These are phyloP conservation scores for Anthophora plumipes DNA, from an alignment of 2,888 invertebrate genomes.

Conservation along the genomic window DNA sequence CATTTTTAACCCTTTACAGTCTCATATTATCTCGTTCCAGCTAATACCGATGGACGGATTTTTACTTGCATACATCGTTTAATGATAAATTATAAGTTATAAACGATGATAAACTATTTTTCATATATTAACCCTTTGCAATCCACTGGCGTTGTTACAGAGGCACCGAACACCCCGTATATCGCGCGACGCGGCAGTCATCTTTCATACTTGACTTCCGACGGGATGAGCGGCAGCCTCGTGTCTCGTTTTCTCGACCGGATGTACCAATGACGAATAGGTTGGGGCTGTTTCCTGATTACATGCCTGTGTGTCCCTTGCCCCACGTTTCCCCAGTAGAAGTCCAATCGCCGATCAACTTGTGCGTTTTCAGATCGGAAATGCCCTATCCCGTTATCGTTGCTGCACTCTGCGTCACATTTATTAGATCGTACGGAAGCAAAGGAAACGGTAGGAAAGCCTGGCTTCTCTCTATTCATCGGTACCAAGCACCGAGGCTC, in stretches of 20 bases:
- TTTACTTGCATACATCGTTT: too few species aligned
- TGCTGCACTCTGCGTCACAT: neutral
- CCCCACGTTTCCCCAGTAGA: neutral
- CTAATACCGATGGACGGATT: too few species aligned
- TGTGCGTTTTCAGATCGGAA: slow-evolving; percentile 7
- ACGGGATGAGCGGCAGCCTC: slow-evolving; percentile 60
- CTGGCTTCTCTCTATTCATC: slow-evolving; percentile 13
- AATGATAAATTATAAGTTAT: too few species aligned
- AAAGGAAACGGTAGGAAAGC: slow-evolving; percentile 35
- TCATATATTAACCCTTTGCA: too few species aligned
- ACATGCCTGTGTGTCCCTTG: slow-evolving; percentile 32
- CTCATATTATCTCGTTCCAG: too few species aligned
- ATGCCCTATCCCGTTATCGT: slow-evolving; percentile 1
- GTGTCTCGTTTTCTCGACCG: slow-evolving; percentile 41
- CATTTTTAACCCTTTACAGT: too few species aligned
- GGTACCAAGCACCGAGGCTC: neutral
- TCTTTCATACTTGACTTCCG: slow-evolving; percentile 67
- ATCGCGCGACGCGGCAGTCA: slow-evolving; percentile 41
- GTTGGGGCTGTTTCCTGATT: slow-evolving; percentile 62
- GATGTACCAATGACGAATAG: slow-evolving; percentile 58
- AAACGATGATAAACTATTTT: too few species aligned
- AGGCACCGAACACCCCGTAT: too few species aligned
- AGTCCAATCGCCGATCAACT: slow-evolving; percentile 16
- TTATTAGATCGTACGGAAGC: slow-evolving; percentile 43
- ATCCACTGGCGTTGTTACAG: too few species aligned